Evolutionary conservation across 23 tunicate species (phyloP).

Genomic region (Trididemnum miniatum): DNA sequence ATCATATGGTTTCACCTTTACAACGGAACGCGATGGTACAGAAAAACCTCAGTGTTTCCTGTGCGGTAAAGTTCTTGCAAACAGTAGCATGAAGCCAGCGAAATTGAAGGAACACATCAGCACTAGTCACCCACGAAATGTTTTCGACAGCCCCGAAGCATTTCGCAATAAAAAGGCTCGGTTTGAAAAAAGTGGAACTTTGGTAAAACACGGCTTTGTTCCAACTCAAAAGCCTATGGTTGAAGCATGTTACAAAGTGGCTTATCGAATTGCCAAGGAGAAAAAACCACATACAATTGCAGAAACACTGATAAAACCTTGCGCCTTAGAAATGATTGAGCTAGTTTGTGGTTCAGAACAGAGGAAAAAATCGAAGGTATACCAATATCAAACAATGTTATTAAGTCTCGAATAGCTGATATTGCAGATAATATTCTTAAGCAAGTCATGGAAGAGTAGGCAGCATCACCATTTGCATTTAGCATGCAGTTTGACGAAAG

Average conservation of each 20-base stretch:
- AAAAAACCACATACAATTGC: constrained; percentile 31
- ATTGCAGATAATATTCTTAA: constrained; percentile 32
- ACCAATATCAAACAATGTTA: constrained; percentile 38
- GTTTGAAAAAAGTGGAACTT: constrained; percentile 24
- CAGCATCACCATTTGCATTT: constrained; percentile 24
- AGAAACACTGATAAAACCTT: constrained; percentile 38
- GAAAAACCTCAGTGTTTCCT: constrained; percentile 41
- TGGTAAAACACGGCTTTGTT: constrained; percentile 19
- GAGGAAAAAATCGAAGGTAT: constrained; percentile 19
- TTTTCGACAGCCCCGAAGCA: constrained; percentile 26
- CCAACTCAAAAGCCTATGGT: constrained; percentile 43
- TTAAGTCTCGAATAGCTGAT: constrained; percentile 36
- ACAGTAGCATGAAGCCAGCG: constrained; percentile 35
- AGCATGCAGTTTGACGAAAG: constrained; percentile 51
- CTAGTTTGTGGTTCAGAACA: constrained; percentile 32
- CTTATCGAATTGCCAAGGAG: constrained; percentile 42
- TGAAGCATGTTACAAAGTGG: constrained; percentile 31
- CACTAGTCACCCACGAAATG: constrained; percentile 24
- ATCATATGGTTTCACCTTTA: constrained; percentile 34
- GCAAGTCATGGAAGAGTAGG: constrained; percentile 42
- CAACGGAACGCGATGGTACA: constrained; percentile 31
- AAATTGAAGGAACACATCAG: constrained; percentile 29
- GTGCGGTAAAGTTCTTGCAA: constrained; percentile 42
- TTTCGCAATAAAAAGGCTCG: constrained; percentile 16
- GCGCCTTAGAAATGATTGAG: constrained; percentile 28